A percentile compares a stretch with the other conserved stretches of the same genome.
Conservation (phyloP, 2,888 invertebrate genomes). For the Poecilobothrus nobilitatus region DNA sequence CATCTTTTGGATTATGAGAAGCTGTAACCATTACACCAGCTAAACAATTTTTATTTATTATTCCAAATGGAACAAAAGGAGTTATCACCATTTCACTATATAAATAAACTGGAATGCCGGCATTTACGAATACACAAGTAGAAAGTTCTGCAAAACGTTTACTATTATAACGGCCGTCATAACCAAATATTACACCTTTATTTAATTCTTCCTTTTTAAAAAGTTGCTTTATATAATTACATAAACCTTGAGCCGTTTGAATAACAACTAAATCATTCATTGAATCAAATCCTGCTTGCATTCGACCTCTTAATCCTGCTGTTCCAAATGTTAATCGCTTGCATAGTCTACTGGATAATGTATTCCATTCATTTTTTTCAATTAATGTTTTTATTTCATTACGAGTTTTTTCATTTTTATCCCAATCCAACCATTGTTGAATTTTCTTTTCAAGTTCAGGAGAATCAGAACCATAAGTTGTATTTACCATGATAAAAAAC, state of each 20-base stretch:
- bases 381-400: slow-evolving; percentile 56
- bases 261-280: slow-evolving; percentile 97
- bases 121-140: slow-evolving; percentile 69
- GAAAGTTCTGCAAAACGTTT: slow-evolving; percentile 82
- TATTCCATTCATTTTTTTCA: slow-evolving; percentile 48
- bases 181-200: slow-evolving; percentile 79
- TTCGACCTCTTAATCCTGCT: slow-evolving; percentile 82
- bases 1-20: slow-evolving; percentile 90
- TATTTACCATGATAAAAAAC: no score
- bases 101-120: slow-evolving; percentile 69
- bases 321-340: slow-evolving; percentile 80
- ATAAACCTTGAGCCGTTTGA: slow-evolving; percentile 87
- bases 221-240: slow-evolving; percentile 59
- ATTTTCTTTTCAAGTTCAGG: slow-evolving; percentile 56
- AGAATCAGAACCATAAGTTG: slow-evolving; percentile 45
- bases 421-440: slow-evolving; percentile 65
- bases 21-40: slow-evolving; percentile 93
- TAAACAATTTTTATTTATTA: slow-evolving; percentile 61
- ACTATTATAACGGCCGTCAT: slow-evolving; percentile 88
- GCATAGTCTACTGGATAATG: slow-evolving; percentile 56
- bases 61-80: slow-evolving; percentile 85
- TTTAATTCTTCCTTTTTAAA: slow-evolving; percentile 49
- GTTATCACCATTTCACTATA: slow-evolving; percentile 79
- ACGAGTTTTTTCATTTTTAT: slow-evolving; percentile 59
- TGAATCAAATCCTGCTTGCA: slow-evolving; percentile 86